Percentiles rank a stretch among this genome's conserved stretches.
phyloP scores from a whole-genome alignment of 2,888 invertebrate species.

The Drosophila diplacantha region DNA sequence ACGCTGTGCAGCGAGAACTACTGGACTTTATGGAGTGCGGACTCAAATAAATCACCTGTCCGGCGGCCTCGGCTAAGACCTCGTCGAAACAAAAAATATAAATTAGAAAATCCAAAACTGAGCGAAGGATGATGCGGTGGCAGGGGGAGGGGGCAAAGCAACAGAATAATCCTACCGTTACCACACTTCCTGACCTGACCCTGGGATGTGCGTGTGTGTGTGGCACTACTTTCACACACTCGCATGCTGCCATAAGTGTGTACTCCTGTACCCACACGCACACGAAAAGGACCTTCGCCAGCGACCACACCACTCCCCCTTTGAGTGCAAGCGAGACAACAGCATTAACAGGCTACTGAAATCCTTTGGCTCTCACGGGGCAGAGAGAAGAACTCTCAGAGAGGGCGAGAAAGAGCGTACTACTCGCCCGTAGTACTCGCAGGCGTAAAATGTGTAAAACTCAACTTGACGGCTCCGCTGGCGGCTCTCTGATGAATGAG shows the following conservation, averaged over 20 bases:
- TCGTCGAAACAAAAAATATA: constrained; percentile 33
- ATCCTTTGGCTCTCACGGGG: constrained; percentile 16
- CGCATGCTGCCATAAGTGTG: constrained; percentile 25
- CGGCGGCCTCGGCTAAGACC: constrained; percentile 27
- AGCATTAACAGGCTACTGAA: constrained; percentile 50
- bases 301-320: constrained; percentile 59
- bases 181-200: constrained; percentile 67
- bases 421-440: constrained; percentile 65
- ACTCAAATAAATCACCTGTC: constrained; percentile 42
- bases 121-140: constrained; percentile 8
- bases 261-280: constrained; percentile 28
- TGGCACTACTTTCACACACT: constrained; percentile 66
- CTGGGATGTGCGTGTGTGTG: constrained; percentile 24
- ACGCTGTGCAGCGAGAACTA: constrained; percentile 11
- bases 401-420: constrained; percentile 19
- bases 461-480: constrained; percentile 40
- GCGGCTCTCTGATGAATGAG: constrained; percentile 72
- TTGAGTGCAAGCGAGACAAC: constrained; percentile 43
- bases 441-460: constrained; percentile 70
- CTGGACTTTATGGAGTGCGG: constrained; percentile 40
- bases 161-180: constrained; percentile 49
- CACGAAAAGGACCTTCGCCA: constrained; percentile 66
- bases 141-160: constrained; percentile 20
- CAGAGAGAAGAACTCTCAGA: background rate
- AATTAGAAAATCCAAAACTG: constrained; percentile 37